phyloP scores from a whole-genome alignment of 2,888 invertebrate species.

The Pristionchus japonicus region DNA sequence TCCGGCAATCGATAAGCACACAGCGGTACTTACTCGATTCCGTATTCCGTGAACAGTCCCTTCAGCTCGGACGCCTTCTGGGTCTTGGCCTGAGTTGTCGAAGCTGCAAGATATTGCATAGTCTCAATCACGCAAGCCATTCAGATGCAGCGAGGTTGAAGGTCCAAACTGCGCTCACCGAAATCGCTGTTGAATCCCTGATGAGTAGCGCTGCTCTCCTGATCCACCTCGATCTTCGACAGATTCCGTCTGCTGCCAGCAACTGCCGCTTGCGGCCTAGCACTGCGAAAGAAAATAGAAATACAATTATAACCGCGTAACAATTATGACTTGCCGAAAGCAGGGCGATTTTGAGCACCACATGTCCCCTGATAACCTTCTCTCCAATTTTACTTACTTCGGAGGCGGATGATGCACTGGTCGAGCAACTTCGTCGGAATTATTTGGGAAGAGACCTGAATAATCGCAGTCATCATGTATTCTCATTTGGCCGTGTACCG shows the following conservation, averaged over 20 bases:
- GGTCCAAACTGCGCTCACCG: neutral
- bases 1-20: too few species aligned
- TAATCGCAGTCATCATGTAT: neutral
- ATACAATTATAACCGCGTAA: too few species aligned
- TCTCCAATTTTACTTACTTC: neutral
- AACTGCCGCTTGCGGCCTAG: neutral
- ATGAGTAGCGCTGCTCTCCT: neutral
- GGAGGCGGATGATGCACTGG: neutral
- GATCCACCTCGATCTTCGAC: neutral
- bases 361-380: too few species aligned
- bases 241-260: neutral
- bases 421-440: neutral
- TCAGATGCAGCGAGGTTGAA: too few species aligned
- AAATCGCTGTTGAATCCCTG: neutral
- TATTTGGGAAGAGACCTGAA: neutral
- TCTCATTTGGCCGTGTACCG: too few species aligned
- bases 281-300: too few species aligned
- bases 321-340: too few species aligned
- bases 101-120: neutral
- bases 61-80: neutral
- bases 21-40: neutral
- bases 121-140: too few species aligned
- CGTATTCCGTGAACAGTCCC: neutral
- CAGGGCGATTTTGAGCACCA: too few species aligned
- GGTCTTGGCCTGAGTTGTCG: neutral